Conservation (phyloP, 2,888 invertebrate species). For the Drosophila limbata region DNA sequence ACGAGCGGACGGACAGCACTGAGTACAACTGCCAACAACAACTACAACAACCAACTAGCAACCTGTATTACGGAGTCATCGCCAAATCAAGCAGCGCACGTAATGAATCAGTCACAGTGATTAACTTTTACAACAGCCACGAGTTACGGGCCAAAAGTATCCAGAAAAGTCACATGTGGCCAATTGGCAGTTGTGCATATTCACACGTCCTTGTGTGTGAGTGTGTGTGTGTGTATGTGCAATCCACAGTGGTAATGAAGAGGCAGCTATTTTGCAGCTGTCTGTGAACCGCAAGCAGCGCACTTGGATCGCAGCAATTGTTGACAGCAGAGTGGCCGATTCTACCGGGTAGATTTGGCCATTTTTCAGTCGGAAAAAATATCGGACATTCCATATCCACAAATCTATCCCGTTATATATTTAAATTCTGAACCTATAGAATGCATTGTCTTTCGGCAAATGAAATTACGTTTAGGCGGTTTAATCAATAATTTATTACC, state of each 20-base stretch:
- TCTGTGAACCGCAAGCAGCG: conserved; percentile 11
- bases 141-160: conserved; percentile 44
- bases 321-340: background rate
- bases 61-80: conserved; percentile 48
- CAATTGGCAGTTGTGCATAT: conserved; percentile 38
- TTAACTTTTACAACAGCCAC: conserved; percentile 64
- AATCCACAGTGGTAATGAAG: background rate
- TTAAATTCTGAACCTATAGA: too few relatives aligned
- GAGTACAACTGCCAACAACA: conserved; percentile 22
- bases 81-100: conserved; percentile 69
- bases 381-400: too few relatives aligned
- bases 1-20: conserved; percentile 29
- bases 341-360: background rate
- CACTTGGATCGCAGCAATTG: background rate
- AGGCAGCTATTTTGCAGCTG: background rate
- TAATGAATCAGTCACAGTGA: conserved; percentile 78
- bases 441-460: too few relatives aligned
- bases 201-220: background rate
- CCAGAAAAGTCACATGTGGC: conserved; percentile 54
- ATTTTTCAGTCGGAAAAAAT: too few relatives aligned
- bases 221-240: background rate
- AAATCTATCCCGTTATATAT: too few relatives aligned
- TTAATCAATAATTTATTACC: too few relatives aligned
- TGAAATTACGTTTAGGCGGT: too few relatives aligned
- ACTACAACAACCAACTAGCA: background rate